Conservation (phyloP, 2,888 invertebrate species). For the Synanthedon vespiformis region DNA sequence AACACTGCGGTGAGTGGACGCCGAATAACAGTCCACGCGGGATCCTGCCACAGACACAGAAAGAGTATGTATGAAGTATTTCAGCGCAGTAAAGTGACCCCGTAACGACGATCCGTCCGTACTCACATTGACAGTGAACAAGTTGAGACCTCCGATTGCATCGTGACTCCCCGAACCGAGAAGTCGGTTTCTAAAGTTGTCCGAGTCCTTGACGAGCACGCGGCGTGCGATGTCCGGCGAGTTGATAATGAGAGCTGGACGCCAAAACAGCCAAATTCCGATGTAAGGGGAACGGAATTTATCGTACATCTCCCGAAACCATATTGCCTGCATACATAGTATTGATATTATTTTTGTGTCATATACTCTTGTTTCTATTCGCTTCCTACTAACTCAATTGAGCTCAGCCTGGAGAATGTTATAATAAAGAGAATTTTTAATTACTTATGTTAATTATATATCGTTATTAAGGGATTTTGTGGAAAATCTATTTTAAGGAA, state of each 20-base stretch:
- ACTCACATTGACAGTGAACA: slow-evolving; percentile 41
- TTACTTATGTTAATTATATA: too few relatives aligned
- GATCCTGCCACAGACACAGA: slow-evolving; percentile 19
- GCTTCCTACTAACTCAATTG: too few relatives aligned
- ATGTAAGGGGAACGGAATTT: slow-evolving; percentile 26
- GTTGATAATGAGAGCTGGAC: slow-evolving; percentile 37
- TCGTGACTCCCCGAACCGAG: slow-evolving; percentile 30
- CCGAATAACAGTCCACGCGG: slow-evolving; percentile 26
- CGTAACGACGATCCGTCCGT: not conserved
- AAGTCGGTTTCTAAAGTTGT: slow-evolving; percentile 32
- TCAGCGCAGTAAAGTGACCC: too few relatives aligned
- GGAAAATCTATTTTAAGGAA: too few relatives aligned
- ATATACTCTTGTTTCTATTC: too few relatives aligned
- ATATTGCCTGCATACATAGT: too few relatives aligned
- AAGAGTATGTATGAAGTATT: too few relatives aligned
- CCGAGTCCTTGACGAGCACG: slow-evolving; percentile 36
- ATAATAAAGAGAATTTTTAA: too few relatives aligned
- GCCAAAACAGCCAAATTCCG: slow-evolving; percentile 46
- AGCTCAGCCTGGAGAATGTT: too few relatives aligned
- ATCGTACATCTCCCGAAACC: slow-evolving; percentile 28
- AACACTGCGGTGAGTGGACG: slow-evolving; percentile 23
- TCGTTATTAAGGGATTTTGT: too few relatives aligned
- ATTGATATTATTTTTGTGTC: too few relatives aligned
- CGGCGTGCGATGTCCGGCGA: slow-evolving; percentile 31
- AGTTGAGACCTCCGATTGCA: slow-evolving; percentile 28